A percentile compares a stretch with the other conserved stretches of the same genome.
Evolutionary conservation across 1,140 invertebrate species (phyloP).

Genomic region (Bombus confusus): DNA sequence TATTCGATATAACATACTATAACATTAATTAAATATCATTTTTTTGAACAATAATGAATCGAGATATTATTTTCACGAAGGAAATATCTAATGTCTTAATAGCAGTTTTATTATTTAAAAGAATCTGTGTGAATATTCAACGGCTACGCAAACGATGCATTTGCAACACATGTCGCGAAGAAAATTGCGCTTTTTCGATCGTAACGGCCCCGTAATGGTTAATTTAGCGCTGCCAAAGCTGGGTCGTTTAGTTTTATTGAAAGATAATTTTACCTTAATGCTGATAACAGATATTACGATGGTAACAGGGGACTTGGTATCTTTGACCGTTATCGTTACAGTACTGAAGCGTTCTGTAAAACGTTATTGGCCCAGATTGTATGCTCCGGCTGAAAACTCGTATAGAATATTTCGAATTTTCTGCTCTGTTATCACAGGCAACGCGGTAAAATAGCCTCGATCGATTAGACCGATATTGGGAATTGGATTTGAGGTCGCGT

Average conservation of each 20-base stretch:
- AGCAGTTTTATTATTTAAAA: neutral
- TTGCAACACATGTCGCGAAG: neutral
- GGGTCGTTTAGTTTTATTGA: slow-evolving; percentile 35
- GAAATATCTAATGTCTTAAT: neutral
- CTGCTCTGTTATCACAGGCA: neutral
- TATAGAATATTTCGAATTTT: slow-evolving; percentile 41
- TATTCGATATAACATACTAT: too few species aligned
- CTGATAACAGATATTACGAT: slow-evolving; percentile 31
- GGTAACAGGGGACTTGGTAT: slow-evolving; percentile 11
- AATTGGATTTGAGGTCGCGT: neutral
- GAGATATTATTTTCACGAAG: too few species aligned
- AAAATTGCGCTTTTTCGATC: neutral
- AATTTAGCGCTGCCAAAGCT: neutral
- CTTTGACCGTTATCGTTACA: slow-evolving; percentile 17
- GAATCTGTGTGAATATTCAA: too few species aligned
- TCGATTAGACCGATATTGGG: neutral
- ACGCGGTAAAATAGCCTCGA: neutral
- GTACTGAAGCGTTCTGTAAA: slow-evolving; percentile 26
- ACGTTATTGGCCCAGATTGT: slow-evolving; percentile 25
- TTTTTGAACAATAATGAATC: too few species aligned
- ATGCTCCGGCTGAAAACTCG: neutral
- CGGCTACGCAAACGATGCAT: neutral
- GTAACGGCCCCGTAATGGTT: neutral
- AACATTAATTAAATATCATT: too few species aligned
- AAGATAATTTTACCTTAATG: slow-evolving; percentile 27